Evolutionary conservation across 2,113 vertebrate genomes (phyloP).

Genomic region (Clarias gariepinus): DNA sequence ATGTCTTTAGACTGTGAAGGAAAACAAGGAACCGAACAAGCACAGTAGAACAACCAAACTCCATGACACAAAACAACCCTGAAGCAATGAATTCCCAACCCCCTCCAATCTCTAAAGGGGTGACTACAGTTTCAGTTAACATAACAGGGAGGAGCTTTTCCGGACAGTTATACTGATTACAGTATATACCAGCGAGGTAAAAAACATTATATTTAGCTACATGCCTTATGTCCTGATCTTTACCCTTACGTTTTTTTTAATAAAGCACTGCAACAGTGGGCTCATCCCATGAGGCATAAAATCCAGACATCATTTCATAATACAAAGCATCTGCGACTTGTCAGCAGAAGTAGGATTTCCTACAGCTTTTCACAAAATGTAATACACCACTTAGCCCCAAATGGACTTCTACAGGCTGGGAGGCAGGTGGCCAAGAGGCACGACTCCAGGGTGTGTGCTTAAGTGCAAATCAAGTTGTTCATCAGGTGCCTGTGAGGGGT

Average conservation of each 20-base stretch:
- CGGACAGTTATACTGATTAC: slow-evolving; percentile 21
- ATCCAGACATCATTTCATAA: background rate
- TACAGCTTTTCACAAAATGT: background rate
- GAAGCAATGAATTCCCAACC: too few relatives aligned
- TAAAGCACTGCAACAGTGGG: background rate
- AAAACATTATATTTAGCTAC: slow-evolving; percentile 17
- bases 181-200: slow-evolving; percentile 33
- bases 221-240: background rate
- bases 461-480: background rate
- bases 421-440: background rate
- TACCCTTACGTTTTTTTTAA: background rate
- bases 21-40: too few relatives aligned
- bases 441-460: background rate
- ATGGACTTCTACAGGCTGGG: background rate
- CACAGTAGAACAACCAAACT: too few relatives aligned
- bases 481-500: background rate
- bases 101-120: background rate
- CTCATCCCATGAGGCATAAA: background rate
- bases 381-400: background rate
- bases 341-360: background rate
- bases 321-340: background rate
- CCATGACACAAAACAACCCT: too few relatives aligned
- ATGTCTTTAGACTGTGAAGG: too few relatives aligned
- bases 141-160: background rate
- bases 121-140: slow-evolving; percentile 1